phyloP scores from a whole-genome alignment of 2,113 vertebrate species.

The Apus apus region DNA sequence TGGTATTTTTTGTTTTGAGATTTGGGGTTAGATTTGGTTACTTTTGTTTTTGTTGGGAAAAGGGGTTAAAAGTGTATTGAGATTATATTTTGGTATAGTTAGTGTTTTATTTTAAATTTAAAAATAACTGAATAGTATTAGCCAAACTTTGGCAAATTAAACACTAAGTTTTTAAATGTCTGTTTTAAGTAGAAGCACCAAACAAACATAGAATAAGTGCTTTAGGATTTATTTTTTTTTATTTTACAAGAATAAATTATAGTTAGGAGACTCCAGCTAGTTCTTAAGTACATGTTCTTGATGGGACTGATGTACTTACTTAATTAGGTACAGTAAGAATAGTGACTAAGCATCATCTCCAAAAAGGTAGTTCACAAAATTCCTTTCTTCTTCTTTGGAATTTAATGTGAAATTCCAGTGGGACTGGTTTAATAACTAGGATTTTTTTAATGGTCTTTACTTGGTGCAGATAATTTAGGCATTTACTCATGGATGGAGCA shows the following conservation, averaged over 20 bases:
- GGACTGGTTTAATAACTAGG: neutral
- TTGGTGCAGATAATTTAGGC: neutral
- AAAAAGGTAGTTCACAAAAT: slow-evolving; percentile 39
- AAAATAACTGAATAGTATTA: neutral
- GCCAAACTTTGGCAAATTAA: neutral
- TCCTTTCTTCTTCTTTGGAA: slow-evolving; percentile 39
- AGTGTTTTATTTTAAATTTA: neutral
- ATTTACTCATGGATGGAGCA: neutral
- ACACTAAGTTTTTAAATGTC: neutral
- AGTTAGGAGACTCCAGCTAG: neutral
- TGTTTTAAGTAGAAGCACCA: neutral
- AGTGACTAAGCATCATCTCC: slow-evolving; percentile 14
- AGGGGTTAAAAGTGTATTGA: neutral
- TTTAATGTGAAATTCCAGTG: slow-evolving; percentile 43
- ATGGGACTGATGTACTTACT: neutral
- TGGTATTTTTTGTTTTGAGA: neutral
- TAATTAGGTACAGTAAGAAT: neutral
- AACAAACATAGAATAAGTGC: neutral
- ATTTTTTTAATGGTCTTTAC: neutral
- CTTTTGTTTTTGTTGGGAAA: neutral
- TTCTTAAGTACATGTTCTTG: neutral
- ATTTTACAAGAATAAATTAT: neutral
- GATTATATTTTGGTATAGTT: neutral
- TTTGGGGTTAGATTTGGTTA: neutral
- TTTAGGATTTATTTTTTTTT: neutral